Conservation (phyloP, 2,797 vertebrate genomes). For the Zenarchopterus dispar region DNA sequence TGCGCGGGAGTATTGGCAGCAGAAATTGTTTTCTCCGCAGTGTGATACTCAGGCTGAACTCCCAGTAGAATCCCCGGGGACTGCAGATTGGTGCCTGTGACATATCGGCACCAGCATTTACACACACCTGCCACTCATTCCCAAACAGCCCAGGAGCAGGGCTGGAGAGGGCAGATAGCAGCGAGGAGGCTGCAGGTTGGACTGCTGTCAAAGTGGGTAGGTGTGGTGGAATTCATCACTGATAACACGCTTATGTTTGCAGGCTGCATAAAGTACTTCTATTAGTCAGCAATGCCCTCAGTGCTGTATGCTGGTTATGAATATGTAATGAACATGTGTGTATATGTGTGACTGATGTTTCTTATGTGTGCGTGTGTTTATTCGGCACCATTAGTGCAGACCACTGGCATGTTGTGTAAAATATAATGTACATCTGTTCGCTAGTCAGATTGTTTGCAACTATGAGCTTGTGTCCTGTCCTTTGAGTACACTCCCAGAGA, state of each 20-base stretch:
- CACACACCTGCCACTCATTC: constrained; percentile 80
- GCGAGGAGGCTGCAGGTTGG: constrained; percentile 69
- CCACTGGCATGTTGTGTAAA: constrained; percentile 33
- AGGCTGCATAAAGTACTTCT: constrained; percentile 60
- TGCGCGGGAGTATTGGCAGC: constrained; percentile 95
- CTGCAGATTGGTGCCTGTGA: constrained; percentile 89
- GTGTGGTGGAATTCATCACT: constrained; percentile 79
- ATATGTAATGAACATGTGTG: constrained; percentile 59
- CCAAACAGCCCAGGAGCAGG: constrained; percentile 73
- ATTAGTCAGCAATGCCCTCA: constrained; percentile 75
- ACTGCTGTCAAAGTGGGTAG: constrained; percentile 74
- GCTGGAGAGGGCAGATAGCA: constrained; percentile 80
- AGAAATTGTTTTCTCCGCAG: constrained; percentile 97
- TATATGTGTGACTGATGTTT: constrained; percentile 37
- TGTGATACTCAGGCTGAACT: constrained; percentile 96
- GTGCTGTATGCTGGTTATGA: constrained; percentile 46
- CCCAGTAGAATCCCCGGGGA: constrained; percentile 90
- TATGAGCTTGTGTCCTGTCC: constrained; percentile 60
- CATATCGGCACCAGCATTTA: constrained; percentile 87
- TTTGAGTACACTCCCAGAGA: constrained; percentile 63
- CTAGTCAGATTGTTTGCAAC: constrained; percentile 55
- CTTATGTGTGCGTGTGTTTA: constrained; percentile 44
- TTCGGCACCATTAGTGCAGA: constrained; percentile 28
- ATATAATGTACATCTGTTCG: constrained; percentile 46
- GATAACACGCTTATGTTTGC: constrained; percentile 75